Percentiles rank a stretch among this genome's conserved stretches.
Evolutionary conservation across 2,113 vertebrate genomes (phyloP).

Genomic region (Panurus biarmicus): DNA sequence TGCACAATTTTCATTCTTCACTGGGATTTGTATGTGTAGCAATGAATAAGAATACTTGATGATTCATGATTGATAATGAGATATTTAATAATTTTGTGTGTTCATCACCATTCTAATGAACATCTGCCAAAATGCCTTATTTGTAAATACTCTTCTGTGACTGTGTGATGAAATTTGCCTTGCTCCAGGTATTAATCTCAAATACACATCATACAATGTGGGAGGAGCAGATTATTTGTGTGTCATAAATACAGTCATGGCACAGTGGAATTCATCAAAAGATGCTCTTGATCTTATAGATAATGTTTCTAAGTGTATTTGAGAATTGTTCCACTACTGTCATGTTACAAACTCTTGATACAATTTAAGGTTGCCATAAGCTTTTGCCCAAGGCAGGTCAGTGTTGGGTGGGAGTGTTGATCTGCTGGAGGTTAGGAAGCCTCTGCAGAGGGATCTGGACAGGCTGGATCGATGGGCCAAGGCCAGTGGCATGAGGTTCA

Average conservation of each 20-base stretch:
- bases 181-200: neutral
- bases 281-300: neutral
- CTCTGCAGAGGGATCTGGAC: neutral
- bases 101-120: neutral
- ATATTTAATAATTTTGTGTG: neutral
- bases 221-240: neutral
- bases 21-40: neutral
- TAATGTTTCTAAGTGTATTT: neutral
- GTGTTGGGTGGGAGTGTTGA: neutral
- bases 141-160: neutral
- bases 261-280: neutral
- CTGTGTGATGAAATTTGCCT: neutral
- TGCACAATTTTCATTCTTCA: neutral
- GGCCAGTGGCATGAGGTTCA: neutral
- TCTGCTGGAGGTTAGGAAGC: neutral
- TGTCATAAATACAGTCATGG: neutral
- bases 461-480: neutral
- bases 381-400: neutral
- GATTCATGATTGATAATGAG: neutral
- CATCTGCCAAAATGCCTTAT: neutral
- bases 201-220: neutral
- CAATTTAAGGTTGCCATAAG: neutral
- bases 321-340: neutral
- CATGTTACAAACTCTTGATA: neutral
- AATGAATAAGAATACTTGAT: neutral